Evolutionary conservation across 1,140 invertebrate genomes (phyloP).

Genomic region (Drosophila tristis): DNA sequence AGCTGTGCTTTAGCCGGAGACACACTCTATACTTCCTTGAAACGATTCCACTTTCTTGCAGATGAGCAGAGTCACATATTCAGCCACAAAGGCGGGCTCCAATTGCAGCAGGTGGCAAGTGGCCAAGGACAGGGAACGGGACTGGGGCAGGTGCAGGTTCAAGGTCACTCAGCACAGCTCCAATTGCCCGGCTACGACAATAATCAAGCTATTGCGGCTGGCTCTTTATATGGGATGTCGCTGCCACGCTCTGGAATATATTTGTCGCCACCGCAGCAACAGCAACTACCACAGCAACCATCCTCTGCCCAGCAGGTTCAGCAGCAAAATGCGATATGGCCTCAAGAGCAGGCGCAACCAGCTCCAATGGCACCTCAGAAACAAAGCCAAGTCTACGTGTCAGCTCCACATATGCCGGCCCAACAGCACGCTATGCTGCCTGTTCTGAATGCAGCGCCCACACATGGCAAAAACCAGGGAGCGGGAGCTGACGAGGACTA

Average conservation of each 20-base stretch:
- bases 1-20: constrained; percentile 63
- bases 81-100: constrained; percentile 88
- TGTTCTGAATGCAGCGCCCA: constrained; percentile 62
- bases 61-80: constrained; percentile 86
- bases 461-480: constrained; percentile 47
- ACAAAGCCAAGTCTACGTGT: constrained; percentile 47
- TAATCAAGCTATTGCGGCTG: constrained; percentile 44
- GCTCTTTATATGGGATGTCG: constrained; percentile 64
- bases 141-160: constrained; percentile 35
- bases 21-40: constrained; percentile 67
- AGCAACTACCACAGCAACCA: constrained; percentile 53
- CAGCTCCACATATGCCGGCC: constrained; percentile 27
- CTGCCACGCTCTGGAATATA: constrained; percentile 70
- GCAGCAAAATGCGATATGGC: constrained; percentile 33
- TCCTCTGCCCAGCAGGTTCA: constrained; percentile 53
- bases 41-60: constrained; percentile 44
- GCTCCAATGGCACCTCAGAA: constrained; percentile 18
- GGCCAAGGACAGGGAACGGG: constrained; percentile 4
- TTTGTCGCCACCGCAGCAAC: constrained; percentile 57
- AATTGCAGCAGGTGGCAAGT: constrained; percentile 82
- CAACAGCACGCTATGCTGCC: constrained; percentile 64
- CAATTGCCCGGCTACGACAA: constrained; percentile 47
- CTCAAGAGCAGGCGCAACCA: constrained; percentile 31
- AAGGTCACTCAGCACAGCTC: constrained; percentile 51
- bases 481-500: constrained; percentile 70